These are phyloP conservation scores for Nomada fabriciana DNA, from an alignment of 2,888 invertebrate genomes.

Conservation along the genomic window DNA sequence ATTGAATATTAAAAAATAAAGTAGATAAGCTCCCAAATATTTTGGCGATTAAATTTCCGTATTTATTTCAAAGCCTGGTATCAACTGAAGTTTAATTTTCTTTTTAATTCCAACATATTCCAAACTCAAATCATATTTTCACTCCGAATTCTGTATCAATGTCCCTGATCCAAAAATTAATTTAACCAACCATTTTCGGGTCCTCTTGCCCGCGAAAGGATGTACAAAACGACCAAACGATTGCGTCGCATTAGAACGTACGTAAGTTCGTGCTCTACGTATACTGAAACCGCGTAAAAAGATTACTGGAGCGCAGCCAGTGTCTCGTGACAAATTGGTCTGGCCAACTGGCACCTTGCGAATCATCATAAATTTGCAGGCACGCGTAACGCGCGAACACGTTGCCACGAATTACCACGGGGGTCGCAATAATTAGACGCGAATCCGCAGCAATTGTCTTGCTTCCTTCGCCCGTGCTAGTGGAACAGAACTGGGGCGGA, in stretches of 20 bases:
- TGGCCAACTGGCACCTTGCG: slow-evolving; percentile 42
- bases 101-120: background rate
- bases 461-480: background rate
- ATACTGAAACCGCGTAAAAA: slow-evolving; percentile 8
- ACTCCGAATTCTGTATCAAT: background rate
- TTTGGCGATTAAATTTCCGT: too few relatives aligned
- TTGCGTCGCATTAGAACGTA: background rate
- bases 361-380: slow-evolving; percentile 38
- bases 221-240: slow-evolving; percentile 3
- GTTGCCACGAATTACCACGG: slow-evolving; percentile 10
- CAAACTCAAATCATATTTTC: background rate
- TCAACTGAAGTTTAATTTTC: too few relatives aligned
- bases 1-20: too few relatives aligned
- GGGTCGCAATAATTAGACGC: slow-evolving; percentile 38
- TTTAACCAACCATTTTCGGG: background rate
- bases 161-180: background rate
- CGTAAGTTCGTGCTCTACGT: background rate
- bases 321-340: slow-evolving; percentile 48
- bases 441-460: slow-evolving; percentile 20
- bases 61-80: too few relatives aligned
- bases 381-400: slow-evolving; percentile 22
- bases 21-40: too few relatives aligned
- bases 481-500: slow-evolving; percentile 22
- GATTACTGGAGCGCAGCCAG: slow-evolving; percentile 43
- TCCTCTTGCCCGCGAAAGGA: too few relatives aligned